A percentile compares a stretch with the other conserved stretches of the same genome.
phyloP scores from a whole-genome alignment of 2,797 vertebrate genomes.

The Hypotaenidia okinawae region DNA sequence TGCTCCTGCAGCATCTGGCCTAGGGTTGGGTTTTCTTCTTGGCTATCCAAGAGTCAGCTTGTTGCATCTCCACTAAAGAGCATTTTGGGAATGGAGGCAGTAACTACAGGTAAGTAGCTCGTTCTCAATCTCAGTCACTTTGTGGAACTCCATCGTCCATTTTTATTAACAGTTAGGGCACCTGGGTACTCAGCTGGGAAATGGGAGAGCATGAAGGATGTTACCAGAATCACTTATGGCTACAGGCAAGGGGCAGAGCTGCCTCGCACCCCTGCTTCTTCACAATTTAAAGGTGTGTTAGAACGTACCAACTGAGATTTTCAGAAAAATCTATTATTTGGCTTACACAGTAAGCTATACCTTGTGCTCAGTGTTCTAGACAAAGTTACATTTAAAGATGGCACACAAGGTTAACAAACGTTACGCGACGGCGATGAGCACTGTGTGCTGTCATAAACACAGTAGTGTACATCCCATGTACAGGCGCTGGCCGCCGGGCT shows the following conservation, averaged over 20 bases:
- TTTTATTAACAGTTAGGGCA: neutral
- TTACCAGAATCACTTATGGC: neutral
- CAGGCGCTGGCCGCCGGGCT: neutral
- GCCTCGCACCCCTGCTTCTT: constrained; percentile 13
- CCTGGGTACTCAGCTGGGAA: neutral
- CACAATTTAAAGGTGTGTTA: neutral
- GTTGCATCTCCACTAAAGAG: neutral
- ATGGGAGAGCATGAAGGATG: neutral
- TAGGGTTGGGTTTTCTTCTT: neutral
- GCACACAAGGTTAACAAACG: constrained; percentile 58
- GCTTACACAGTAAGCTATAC: constrained; percentile 79
- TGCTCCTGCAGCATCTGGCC: neutral
- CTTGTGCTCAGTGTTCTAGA: constrained; percentile 22
- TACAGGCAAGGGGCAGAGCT: constrained; percentile 23
- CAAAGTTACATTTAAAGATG: neutral
- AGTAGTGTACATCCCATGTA: constrained; percentile 61
- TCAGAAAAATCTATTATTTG: constrained; percentile 61
- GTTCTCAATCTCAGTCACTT: neutral
- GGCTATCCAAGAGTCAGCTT: neutral
- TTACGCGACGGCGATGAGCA: neutral
- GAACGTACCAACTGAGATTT: constrained; percentile 48
- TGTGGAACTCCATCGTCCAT: neutral
- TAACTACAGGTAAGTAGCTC: neutral
- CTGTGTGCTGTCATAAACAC: constrained; percentile 73
- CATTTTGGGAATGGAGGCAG: neutral